Percentiles rank a stretch among this genome's conserved stretches.
These are phyloP conservation scores for Temnothorax unifasciatus DNA, from an alignment of 2,888 invertebrate species.

Conservation along the genomic window DNA sequence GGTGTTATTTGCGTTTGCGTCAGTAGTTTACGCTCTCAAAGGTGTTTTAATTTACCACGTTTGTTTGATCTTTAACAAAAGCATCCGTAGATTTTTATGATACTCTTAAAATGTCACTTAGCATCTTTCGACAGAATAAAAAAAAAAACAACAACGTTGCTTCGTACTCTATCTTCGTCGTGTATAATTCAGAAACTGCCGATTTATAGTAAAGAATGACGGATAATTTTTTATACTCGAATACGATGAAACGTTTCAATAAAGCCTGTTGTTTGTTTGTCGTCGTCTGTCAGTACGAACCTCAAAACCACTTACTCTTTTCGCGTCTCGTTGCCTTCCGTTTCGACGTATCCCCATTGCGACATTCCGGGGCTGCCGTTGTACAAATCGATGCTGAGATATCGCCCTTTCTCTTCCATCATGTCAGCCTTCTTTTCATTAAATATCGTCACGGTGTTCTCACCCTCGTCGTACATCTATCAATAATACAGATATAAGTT, in stretches of 20 bases:
- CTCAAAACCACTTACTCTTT: constrained; percentile 76
- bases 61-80: constrained; percentile 26
- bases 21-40: not conserved
- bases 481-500: constrained; percentile 60
- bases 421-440: constrained; percentile 81
- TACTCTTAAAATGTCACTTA: not conserved
- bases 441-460: constrained; percentile 88
- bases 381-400: constrained; percentile 81
- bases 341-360: constrained; percentile 90
- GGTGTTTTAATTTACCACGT: not conserved
- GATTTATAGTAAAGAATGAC: too few species aligned
- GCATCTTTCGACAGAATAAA: not conserved
- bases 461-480: constrained; percentile 90
- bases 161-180: not conserved
- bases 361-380: constrained; percentile 90
- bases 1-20: not conserved
- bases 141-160: not conserved
- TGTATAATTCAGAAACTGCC: not conserved
- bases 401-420: constrained; percentile 81
- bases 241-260: not conserved
- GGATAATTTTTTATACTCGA: not conserved
- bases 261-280: not conserved
- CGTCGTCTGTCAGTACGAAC: not conserved
- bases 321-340: constrained; percentile 78
- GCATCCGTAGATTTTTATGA: not conserved